Evolutionary conservation across 2,113 vertebrate genomes (phyloP).

Genomic region (Prietella phreatophila): DNA sequence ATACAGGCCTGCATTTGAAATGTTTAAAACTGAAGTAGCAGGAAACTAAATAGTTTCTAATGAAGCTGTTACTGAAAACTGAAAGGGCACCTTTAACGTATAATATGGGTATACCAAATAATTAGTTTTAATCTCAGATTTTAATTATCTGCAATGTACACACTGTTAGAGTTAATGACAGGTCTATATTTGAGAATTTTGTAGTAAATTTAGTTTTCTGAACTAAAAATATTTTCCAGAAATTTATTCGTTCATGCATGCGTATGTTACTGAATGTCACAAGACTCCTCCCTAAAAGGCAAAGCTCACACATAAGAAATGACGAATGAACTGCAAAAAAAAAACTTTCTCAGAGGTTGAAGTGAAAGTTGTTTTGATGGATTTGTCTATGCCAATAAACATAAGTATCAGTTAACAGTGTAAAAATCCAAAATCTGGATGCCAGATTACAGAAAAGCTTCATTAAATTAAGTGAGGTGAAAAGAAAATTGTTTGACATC

Average conservation of each 20-base stretch:
- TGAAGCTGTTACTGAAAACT: neutral
- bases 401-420: neutral
- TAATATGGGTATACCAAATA: neutral
- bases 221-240: neutral
- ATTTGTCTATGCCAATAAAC: neutral
- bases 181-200: neutral
- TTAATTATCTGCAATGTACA: neutral
- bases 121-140: neutral
- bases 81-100: neutral
- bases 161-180: neutral
- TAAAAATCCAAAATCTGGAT: neutral
- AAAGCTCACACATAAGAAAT: neutral
- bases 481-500: neutral
- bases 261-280: no score
- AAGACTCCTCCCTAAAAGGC: neutral
- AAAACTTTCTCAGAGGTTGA: neutral
- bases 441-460: neutral
- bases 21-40: neutral
- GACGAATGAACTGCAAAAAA: neutral
- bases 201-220: no score
- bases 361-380: neutral
- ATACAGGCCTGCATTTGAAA: neutral
- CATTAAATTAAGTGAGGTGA: neutral
- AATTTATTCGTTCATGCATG: neutral
- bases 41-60: neutral